phyloP scores from a whole-genome alignment of 2,113 vertebrate species.

The Emberiza fucata region DNA sequence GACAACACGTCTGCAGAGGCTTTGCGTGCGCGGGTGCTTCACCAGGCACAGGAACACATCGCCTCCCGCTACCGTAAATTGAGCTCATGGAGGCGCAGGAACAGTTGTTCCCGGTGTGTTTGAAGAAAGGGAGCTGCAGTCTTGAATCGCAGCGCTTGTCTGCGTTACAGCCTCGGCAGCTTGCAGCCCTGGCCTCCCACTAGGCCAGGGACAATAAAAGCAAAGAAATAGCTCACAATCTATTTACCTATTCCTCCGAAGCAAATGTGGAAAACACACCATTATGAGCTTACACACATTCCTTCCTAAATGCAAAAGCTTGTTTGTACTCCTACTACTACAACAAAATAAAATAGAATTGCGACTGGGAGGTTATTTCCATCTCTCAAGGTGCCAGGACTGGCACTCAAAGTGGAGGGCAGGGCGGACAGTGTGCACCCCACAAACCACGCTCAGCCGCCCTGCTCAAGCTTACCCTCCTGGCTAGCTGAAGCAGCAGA shows the following conservation, averaged over 20 bases:
- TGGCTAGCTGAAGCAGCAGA: neutral
- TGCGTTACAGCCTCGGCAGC: neutral
- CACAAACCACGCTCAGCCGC: neutral
- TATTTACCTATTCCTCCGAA: constrained; percentile 26
- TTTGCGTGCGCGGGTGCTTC: neutral
- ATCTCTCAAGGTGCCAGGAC: neutral
- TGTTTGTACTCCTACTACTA: neutral
- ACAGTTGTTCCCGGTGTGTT: neutral
- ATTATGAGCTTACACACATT: neutral
- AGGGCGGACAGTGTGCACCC: accelerated
- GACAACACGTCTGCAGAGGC: constrained; percentile 16
- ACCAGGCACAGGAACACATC: neutral
- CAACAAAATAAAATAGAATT: neutral
- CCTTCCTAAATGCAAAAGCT: neutral
- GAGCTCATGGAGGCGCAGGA: constrained; percentile 13
- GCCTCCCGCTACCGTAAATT: neutral
- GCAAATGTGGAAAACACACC: neutral
- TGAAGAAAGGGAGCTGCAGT: neutral
- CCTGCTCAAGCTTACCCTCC: neutral
- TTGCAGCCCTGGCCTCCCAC: constrained; percentile 30
- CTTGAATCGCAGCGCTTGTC: neutral
- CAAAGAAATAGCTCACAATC: constrained; percentile 8
- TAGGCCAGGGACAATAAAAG: constrained; percentile 9
- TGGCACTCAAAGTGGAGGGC: accelerated
- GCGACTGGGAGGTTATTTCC: neutral